Conservation (phyloP, 2,113 vertebrate genomes). For the Bufo bufo region DNA sequence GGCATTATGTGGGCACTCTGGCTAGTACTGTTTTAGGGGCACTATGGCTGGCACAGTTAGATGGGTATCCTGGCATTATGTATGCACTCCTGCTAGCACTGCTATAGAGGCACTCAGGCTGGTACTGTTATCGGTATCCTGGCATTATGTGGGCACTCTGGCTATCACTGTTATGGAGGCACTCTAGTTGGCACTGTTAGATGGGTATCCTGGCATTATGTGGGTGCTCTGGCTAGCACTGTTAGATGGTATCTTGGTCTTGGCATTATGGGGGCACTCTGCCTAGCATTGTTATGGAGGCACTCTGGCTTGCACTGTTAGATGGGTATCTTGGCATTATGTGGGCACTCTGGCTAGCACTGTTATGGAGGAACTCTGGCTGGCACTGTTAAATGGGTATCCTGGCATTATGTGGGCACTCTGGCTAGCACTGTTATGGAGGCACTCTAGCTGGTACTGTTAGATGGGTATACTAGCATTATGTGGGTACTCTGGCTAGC, state of each 20-base stretch:
- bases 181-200: background rate
- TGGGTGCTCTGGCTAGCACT: too few species aligned
- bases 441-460: background rate
- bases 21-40: too few species aligned
- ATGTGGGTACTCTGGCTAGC: background rate
- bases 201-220: background rate
- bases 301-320: background rate
- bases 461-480: background rate
- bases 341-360: background rate
- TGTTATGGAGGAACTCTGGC: background rate
- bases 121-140: too few species aligned
- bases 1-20: too few species aligned
- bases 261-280: background rate
- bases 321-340: background rate
- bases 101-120: too few species aligned
- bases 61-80: too few species aligned
- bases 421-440: background rate
- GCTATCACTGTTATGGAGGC: too few species aligned
- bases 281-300: background rate
- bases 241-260: too few species aligned
- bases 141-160: too few species aligned
- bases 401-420: background rate
- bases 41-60: background rate
- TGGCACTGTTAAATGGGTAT: too few species aligned
- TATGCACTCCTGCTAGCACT: too few species aligned